phyloP scores from a whole-genome alignment of 2,797 vertebrate species.

The Pelochelys cantorii region DNA sequence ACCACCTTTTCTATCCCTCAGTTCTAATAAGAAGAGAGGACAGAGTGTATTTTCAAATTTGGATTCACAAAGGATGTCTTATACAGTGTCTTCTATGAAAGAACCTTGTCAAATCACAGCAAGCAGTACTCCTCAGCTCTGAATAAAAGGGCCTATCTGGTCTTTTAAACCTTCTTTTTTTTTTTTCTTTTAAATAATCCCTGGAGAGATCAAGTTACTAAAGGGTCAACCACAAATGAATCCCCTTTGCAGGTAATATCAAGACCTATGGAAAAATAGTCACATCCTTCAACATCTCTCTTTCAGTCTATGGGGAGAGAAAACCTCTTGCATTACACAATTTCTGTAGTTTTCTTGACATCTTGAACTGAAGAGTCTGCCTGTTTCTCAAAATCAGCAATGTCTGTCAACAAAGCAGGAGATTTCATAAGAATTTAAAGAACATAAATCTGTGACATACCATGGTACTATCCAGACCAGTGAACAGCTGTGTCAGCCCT shows the following conservation, averaged over 20 bases:
- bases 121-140: neutral
- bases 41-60: too few species aligned
- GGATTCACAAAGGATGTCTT: neutral
- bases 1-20: neutral
- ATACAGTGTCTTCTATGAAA: neutral
- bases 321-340: fast-evolving
- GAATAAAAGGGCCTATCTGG: neutral
- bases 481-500: neutral
- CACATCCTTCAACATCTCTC: neutral
- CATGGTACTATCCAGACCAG: neutral
- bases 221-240: neutral
- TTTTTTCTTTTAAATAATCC: neutral
- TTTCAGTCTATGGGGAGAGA: neutral
- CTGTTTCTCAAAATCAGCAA: neutral
- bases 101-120: neutral
- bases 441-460: neutral
- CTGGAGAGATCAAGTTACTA: neutral
- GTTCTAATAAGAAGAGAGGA: too few species aligned
- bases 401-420: neutral
- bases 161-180: neutral
- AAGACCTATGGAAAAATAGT: neutral
- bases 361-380: neutral
- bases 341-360: neutral
- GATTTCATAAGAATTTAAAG: neutral
- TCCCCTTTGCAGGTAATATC: neutral